These are phyloP conservation scores for Zaprionus tsacasi DNA, from an alignment of 1,140 invertebrate genomes.

Conservation along the genomic window DNA sequence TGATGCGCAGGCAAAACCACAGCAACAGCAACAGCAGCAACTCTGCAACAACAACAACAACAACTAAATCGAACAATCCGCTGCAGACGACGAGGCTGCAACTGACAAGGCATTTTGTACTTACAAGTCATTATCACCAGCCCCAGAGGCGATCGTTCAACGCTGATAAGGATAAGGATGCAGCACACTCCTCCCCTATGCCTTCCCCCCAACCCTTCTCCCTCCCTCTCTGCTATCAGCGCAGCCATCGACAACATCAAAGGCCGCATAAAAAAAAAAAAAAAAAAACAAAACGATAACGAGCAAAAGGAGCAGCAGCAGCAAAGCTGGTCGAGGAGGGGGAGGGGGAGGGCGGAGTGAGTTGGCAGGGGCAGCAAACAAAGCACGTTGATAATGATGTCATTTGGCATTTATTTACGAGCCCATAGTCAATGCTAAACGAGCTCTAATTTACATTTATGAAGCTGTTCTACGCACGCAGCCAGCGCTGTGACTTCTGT, in stretches of 20 bases:
- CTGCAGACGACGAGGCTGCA: not conserved
- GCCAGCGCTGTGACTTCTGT: slow-evolving; percentile 54
- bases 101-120: slow-evolving; percentile 83
- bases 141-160: slow-evolving; percentile 53
- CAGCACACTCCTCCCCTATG: slow-evolving; percentile 8
- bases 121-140: slow-evolving; percentile 83
- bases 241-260: slow-evolving; percentile 77
- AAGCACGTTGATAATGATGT: slow-evolving; percentile 81
- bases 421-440: slow-evolving; percentile 81
- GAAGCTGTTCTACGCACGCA: slow-evolving; percentile 83
- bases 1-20: slow-evolving; percentile 72
- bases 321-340: slow-evolving; percentile 9
- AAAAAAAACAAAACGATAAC: slow-evolving; percentile 54
- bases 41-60: slow-evolving; percentile 31
- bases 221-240: slow-evolving; percentile 43
- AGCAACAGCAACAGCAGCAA: slow-evolving; percentile 15
- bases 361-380: slow-evolving; percentile 31
- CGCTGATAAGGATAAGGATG: slow-evolving; percentile 63
- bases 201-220: not conserved
- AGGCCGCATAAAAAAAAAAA: slow-evolving; percentile 63
- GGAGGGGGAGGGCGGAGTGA: not conserved
- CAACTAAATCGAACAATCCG: slow-evolving; percentile 40
- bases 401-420: slow-evolving; percentile 84
- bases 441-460: slow-evolving; percentile 84
- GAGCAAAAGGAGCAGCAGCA: slow-evolving; percentile 57